Conservation (phyloP, 1,140 invertebrate genomes). For the Orchesella cincta region DNA sequence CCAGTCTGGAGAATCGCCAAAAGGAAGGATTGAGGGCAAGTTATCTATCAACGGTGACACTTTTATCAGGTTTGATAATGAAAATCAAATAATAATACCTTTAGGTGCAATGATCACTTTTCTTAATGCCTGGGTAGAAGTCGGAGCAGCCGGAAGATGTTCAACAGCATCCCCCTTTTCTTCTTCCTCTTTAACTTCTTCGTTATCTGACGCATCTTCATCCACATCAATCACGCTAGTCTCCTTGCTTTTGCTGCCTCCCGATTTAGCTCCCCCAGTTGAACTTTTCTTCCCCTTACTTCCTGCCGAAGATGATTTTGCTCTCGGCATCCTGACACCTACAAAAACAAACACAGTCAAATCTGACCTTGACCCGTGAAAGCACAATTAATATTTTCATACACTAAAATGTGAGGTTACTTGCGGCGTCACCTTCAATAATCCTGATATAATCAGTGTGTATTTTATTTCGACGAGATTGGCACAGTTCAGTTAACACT, state of each 20-base stretch:
- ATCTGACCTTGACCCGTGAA: no score
- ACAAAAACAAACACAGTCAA: background rate
- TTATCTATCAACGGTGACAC: no score
- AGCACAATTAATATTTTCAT: no score
- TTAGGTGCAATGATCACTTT: constrained; percentile 35
- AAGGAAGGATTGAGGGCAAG: no score
- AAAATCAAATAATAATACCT: no score
- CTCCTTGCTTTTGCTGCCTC: background rate
- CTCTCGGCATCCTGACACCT: background rate
- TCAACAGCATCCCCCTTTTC: constrained; percentile 24
- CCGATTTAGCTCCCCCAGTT: background rate
- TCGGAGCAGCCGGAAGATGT: background rate
- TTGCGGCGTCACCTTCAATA: no score
- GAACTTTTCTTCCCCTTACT: background rate
- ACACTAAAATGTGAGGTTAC: no score
- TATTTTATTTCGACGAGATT: no score
- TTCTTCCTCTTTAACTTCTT: background rate
- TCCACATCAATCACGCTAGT: background rate
- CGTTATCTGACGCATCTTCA: background rate
- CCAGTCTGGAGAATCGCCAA: no score
- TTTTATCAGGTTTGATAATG: no score
- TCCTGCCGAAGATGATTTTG: background rate
- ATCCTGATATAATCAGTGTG: no score
- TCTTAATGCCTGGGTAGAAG: background rate
- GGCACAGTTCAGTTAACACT: no score